Conservation (phyloP, 2,888 invertebrate genomes). For the Herminia tarsipennalis region DNA sequence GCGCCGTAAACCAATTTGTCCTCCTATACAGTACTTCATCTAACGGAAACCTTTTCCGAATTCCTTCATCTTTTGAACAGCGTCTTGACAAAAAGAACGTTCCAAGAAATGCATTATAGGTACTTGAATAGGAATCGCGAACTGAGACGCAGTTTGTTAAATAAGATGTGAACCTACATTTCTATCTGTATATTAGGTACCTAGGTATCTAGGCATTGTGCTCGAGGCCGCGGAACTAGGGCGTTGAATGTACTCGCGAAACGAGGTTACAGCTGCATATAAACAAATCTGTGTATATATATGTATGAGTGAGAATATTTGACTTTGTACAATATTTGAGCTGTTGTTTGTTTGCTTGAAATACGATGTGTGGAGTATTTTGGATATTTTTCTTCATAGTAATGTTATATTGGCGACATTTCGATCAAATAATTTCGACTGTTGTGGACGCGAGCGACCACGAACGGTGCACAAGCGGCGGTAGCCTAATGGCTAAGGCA, state of each 20-base stretch:
- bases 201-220: constrained; percentile 55
- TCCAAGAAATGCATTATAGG: constrained; percentile 1
- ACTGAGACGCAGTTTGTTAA: background rate
- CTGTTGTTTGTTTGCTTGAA: too few species aligned
- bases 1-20: too few species aligned
- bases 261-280: constrained; percentile 56
- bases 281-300: constrained; percentile 30
- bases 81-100: background rate
- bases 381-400: too few species aligned
- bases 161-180: constrained; percentile 6
- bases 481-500: too few species aligned
- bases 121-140: constrained; percentile 2
- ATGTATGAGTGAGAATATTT: background rate
- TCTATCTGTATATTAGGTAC: constrained; percentile 12
- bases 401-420: too few species aligned
- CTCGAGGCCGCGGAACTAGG: constrained; percentile 66
- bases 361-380: too few species aligned
- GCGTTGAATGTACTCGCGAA: constrained; percentile 58
- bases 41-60: background rate
- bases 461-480: too few species aligned
- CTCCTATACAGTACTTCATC: too few species aligned
- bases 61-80: background rate
- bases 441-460: too few species aligned
- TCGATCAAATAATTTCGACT: too few species aligned
- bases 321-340: too few species aligned